These are phyloP conservation scores for Bombus terrestris DNA, from an alignment of 1,140 invertebrate genomes.

Conservation along the genomic window DNA sequence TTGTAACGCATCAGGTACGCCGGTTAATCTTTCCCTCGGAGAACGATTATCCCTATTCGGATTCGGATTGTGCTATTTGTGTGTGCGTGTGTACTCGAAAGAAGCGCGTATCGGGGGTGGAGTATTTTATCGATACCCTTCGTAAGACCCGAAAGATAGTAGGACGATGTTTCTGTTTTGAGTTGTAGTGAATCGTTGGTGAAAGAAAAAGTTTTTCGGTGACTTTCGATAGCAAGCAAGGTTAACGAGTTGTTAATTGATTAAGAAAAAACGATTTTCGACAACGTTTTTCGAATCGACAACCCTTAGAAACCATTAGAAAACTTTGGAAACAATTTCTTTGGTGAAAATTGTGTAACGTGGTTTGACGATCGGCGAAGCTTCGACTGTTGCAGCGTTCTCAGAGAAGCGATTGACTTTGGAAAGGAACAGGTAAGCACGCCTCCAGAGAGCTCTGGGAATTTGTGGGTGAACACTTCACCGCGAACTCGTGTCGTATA, in stretches of 20 bases:
- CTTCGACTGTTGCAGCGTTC: background rate
- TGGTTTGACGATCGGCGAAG: background rate
- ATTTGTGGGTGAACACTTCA: background rate
- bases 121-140: no score
- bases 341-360: background rate
- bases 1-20: slow-evolving; percentile 27
- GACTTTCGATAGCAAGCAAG: background rate
- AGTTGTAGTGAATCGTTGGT: background rate
- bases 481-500: background rate
- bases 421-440: slow-evolving; percentile 9
- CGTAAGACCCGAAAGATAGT: background rate
- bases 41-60: background rate
- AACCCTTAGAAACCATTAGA: background rate
- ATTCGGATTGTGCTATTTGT: background rate
- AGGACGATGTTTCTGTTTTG: background rate
- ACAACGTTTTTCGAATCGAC: background rate
- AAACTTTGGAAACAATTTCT: no score
- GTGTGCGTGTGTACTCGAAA: background rate
- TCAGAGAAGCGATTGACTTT: background rate
- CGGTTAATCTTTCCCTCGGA: background rate
- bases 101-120: background rate
- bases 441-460: background rate
- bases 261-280: background rate
- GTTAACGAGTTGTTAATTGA: background rate
- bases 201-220: background rate